Evolutionary conservation across 2,797 vertebrate species (phyloP), one percentile per base, ranked within the genome.

Genomic region (Masticophis lateralis): DNA sequence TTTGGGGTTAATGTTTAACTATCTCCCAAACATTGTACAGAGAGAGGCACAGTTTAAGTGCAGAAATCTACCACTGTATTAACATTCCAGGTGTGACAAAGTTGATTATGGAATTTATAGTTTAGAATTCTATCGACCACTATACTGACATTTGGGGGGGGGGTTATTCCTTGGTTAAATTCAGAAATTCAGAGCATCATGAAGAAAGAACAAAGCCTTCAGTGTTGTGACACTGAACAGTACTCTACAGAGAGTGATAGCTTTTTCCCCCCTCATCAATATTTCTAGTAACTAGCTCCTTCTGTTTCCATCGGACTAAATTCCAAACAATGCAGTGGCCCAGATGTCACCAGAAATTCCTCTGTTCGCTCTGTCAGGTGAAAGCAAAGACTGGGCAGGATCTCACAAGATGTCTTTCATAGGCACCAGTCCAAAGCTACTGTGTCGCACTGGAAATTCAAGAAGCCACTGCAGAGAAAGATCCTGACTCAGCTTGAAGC

Each of bases 371-470:
- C 66, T 37, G 74, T 86, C 61, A 79, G 1, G 28, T 32, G 6
- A 57, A 1, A 86, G n/a, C 90, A 20, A 86, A 87, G 43, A 56
- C 79, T 56, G 47, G 0, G 0, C 59, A 88, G 56, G n/a, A 89
- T 61, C 91, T 90, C 55, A 86, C 59, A 43, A 56, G 55, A 16
- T 59, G 22, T 91, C 90, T 2, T 74, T 14, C 66, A 90, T 92
- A 92, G 93, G 47, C 51, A 0, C 5, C 89, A 93, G 90, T 83
- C 91, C 88, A 56, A 91, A 93, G 55, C 89, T 87, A 92, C 91
- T 91, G 91, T 95, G 96, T 92, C 95, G 93, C 95, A 95, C 92
- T 88, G 94, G 95, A 96, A 96, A 96, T 0, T 0, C 2, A 93
- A 96, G 94, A 94, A 95, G 90, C 47, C 56, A 2, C 94, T 91